Evolutionary conservation across 1,140 invertebrate genomes (phyloP).

Genomic region (Euglossa dilemma): DNA sequence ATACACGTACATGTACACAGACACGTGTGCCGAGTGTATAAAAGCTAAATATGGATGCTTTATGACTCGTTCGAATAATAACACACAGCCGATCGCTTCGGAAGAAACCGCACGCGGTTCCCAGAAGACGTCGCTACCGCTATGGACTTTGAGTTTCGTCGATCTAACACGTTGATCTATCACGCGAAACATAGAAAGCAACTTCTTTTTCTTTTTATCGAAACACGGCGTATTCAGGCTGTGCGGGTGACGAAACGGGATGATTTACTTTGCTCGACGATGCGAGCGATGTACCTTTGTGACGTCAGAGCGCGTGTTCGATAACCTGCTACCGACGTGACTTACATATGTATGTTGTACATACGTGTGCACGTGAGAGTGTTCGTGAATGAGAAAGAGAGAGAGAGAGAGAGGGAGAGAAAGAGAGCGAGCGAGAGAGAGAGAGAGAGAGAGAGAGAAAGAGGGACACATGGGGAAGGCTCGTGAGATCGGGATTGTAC

Average conservation of each 20-base stretch:
- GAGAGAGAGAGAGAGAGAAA: not conserved
- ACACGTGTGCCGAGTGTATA: not conserved
- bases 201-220: constrained; percentile 29
- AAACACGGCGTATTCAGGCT: constrained; percentile 42
- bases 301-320: constrained; percentile 80
- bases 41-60: constrained; percentile 49
- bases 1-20: not conserved
- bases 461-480: constrained; percentile 1
- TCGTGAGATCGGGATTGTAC: constrained; percentile 30
- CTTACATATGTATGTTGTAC: constrained; percentile 56
- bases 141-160: not conserved
- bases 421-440: constrained; percentile 41
- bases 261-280: constrained; percentile 78
- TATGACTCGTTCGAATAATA: constrained; percentile 39
- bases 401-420: constrained; percentile 3
- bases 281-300: constrained; percentile 79
- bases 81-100: constrained; percentile 19
- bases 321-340: constrained; percentile 72
- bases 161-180: not conserved
- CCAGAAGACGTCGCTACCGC: not conserved
- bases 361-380: constrained; percentile 33
- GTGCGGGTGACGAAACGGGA: constrained; percentile 69
- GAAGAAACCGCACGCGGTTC: not conserved
- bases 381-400: constrained; percentile 52
- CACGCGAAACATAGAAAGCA: not conserved